A percentile compares a stretch with the other conserved stretches of the same genome.
phyloP scores from a whole-genome alignment of 2,113 vertebrate genomes.

The Taxidea taxus region DNA sequence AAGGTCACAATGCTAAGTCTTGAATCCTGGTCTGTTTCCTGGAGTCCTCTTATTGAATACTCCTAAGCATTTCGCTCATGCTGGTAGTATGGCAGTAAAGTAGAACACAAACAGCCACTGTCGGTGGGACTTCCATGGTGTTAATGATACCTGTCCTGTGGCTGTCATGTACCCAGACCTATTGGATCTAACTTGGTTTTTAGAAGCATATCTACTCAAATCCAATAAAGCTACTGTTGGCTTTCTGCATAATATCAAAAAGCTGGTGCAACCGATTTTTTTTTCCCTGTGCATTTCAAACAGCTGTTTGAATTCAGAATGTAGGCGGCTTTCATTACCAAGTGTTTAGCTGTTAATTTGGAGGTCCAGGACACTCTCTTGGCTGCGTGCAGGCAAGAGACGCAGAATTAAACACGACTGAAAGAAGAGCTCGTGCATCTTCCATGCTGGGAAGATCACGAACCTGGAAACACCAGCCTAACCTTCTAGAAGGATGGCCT shows the following conservation, averaged over 20 bases:
- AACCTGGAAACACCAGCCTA: neutral
- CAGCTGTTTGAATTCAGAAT: neutral
- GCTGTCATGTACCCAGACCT: neutral
- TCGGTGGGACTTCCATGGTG: neutral
- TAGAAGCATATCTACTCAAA: neutral
- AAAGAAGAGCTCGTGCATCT: neutral
- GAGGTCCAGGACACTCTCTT: rapidly evolving
- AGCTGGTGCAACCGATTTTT: neutral
- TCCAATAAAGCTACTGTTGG: neutral
- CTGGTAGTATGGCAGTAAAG: too few species aligned
- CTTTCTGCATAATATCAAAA: neutral
- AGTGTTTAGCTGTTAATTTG: neutral
- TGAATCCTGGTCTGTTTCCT: neutral
- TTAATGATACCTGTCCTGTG: neutral
- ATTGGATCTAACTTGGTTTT: neutral
- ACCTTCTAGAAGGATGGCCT: neutral
- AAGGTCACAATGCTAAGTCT: neutral
- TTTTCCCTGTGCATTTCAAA: neutral
- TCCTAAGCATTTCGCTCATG: neutral
- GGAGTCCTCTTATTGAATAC: neutral
- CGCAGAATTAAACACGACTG: neutral
- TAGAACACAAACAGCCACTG: neutral
- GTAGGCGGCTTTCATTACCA: neutral
- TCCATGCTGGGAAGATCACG: neutral
- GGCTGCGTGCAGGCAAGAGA: neutral